Evolutionary conservation across 2,113 vertebrate genomes (phyloP).

Genomic region (Onychostoma macrolepis): DNA sequence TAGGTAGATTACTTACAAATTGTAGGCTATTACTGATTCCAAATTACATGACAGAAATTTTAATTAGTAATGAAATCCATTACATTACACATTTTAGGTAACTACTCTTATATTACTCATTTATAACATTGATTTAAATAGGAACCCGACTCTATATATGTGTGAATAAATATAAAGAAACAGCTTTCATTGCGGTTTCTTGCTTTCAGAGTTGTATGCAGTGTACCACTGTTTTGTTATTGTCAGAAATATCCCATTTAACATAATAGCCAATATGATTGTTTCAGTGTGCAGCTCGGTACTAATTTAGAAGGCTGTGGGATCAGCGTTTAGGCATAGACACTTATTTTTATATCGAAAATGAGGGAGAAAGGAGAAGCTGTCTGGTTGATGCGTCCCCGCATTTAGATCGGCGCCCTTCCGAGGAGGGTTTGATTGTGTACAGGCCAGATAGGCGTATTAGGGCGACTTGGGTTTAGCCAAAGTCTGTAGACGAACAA

Average conservation of each 20-base stretch:
- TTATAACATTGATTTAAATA: too few relatives aligned
- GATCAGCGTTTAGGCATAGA: conserved; percentile 32
- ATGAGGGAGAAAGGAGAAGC: conserved; percentile 47
- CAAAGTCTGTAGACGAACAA: conserved; percentile 6
- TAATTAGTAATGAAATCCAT: too few relatives aligned
- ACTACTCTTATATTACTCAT: too few relatives aligned
- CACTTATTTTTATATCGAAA: conserved; percentile 51
- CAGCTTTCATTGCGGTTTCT: neutral
- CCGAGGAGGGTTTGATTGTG: conserved; percentile 25
- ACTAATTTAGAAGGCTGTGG: conserved; percentile 30
- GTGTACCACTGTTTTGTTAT: neutral
- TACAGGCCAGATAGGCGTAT: conserved; percentile 39
- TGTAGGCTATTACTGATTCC: too few relatives aligned
- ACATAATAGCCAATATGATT: neutral
- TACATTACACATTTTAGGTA: too few relatives aligned
- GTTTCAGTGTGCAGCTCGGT: conserved; percentile 8
- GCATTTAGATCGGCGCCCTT: conserved; percentile 47
- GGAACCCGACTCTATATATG: too few relatives aligned
- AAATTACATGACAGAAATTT: too few relatives aligned
- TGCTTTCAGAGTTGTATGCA: neutral
- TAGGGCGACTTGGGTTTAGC: conserved; percentile 31
- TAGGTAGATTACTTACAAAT: too few relatives aligned
- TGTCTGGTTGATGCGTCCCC: conserved; percentile 31
- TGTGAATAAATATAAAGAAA: neutral
- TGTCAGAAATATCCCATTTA: neutral